Evolutionary conservation across 2,113 vertebrate species (phyloP), one percentile per base, ranked within the genome.

Genomic region (Kryptolebias marmoratus): DNA sequence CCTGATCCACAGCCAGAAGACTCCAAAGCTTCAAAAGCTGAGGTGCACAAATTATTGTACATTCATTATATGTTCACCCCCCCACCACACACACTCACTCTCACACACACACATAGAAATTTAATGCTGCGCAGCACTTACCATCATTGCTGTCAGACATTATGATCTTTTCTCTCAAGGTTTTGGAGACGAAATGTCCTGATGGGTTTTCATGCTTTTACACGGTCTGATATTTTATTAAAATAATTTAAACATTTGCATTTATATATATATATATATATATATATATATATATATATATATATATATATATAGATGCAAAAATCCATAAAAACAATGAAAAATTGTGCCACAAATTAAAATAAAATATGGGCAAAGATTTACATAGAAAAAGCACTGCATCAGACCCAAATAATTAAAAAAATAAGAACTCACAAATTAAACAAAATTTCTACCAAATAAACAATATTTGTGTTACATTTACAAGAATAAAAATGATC

Each of bases 131-230:
- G 1, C 4, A 50, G 58, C 15, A 75, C 72, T 64, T 64, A 93
- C 93, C 81, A 16, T 92, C 78, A 74, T 42, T 68, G 56, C 59
- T 28, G 3, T 85, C 86, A 39, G 78, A 77, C 75, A 91, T 83
- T 48, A 69, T 84, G 48, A 27, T 73, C 22, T 54, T 61, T 64
- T 84, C 52, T 30, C 67, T 77, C 36, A 72, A 85, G 54, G 86
- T 82, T n/a, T 66, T 11, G 3, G 39, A 83, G 16, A 80, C 45
- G 27, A 36, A 50, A 47, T 63, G 30, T 49, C 36, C 32, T 49
- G 50, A 57, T 64, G 60, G 32, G 36, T 31, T 54, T n/a, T 68
- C 71, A n/a, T 4, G 4, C 71, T 75, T 50, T 74, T 80, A 66
- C 30, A 71, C 72, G 53, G 57, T 39, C 58, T 79, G 27, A 56